Base-by-base conservation (phyloP, 2,888 invertebrate species). In the Rhorus exstirpatorius region DNA sequence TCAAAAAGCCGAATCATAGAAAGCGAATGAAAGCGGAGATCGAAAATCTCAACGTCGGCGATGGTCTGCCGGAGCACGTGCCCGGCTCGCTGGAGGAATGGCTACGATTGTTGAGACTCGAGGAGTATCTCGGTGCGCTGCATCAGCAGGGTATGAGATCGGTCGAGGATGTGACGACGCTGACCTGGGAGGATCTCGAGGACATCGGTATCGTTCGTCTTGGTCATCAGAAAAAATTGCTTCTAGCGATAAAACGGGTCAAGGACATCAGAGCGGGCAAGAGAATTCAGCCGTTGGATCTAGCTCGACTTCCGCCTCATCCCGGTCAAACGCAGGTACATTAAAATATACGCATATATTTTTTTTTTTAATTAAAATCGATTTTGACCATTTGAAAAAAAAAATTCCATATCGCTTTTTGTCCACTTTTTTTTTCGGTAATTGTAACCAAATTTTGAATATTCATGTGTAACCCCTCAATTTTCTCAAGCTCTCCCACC, bases 111-210 rank as follows among this genome's bases (percentile, higher is more conserved):
- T 94, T 99, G 83, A 95, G 98, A 85, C 94, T 99, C 84, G 98
- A 98, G 90, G 98, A 99, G 93, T 99, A 99, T 92, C 96, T 97
- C 49, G 96, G 97, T 19, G 97, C 97, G 51, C 95, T 99, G 83
- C 96, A 97, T 84, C 97, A 97, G 86, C 99, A 99, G 93, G 98
- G 98, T 71, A 99, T 99, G 94, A 96, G 97, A 90, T 97, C 97
- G 6, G 97, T 99, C 51, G 97, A 98, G 89, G 97, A 98, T 93
- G 97, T 99, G 74, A 97, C 98, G 38, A 98, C 98, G 91, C 95
- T 99, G 72, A 98, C 98, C 80, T 99, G 99, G 99, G 99, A 99
- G 92, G 99, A 99, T 94, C 95, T 99, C 91, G 99, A 99, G 94
- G 99, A 99, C 92, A 98, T 99, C 93, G 97, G 98, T 77, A 97